Evolutionary conservation across 2,888 invertebrate species (phyloP).

Genomic region (Neoitamus cyanurus): DNA sequence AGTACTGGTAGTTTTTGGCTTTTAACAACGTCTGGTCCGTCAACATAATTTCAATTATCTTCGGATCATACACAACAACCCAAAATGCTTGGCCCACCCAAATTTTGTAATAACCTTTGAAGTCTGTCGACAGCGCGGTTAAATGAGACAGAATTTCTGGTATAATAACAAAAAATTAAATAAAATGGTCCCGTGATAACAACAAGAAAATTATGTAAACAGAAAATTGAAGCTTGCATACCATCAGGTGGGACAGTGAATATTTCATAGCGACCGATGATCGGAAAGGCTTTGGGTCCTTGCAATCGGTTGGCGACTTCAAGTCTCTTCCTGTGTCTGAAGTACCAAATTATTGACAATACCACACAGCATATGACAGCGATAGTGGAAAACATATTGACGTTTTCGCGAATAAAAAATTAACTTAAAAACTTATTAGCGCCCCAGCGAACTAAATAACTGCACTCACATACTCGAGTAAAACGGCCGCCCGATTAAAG

Average conservation of each 20-base stretch:
- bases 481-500: not conserved
- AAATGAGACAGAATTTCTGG: slow-evolving; percentile 38
- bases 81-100: slow-evolving; percentile 49
- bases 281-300: slow-evolving; percentile 46
- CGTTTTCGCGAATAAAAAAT: not conserved
- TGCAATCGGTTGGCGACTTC: slow-evolving; percentile 36
- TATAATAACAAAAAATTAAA: not conserved
- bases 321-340: slow-evolving; percentile 28
- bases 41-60: slow-evolving; percentile 42
- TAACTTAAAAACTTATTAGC: not conserved
- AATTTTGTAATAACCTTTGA: slow-evolving; percentile 38
- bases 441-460: not conserved
- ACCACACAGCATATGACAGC: not conserved
- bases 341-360: not conserved
- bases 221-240: not conserved
- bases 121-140: slow-evolving; percentile 21
- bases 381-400: not conserved
- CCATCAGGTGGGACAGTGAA: slow-evolving; percentile 35
- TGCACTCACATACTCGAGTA: not conserved
- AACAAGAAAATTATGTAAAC: not conserved
- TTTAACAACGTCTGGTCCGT: slow-evolving; percentile 46
- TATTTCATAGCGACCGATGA: slow-evolving; percentile 44
- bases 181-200: not conserved
- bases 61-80: slow-evolving; percentile 47
- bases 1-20: slow-evolving; percentile 49